Percentiles rank a stretch among this genome's conserved stretches.
Conservation (phyloP, 2,113 vertebrate genomes). For the Salvator merianae region DNA sequence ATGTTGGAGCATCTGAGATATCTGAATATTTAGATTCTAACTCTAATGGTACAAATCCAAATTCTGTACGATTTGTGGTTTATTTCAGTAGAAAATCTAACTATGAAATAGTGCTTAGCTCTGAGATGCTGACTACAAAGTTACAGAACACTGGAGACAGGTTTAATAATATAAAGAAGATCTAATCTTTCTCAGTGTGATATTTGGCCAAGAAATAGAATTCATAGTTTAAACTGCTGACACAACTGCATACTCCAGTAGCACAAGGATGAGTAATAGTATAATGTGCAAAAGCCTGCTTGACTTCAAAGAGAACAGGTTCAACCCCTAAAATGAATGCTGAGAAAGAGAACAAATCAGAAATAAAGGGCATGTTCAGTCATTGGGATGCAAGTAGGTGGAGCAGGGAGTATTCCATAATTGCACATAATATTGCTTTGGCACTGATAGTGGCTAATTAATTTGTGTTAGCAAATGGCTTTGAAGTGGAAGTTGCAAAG, state of each 20-base stretch:
- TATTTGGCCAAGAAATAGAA: constrained; percentile 47
- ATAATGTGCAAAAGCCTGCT: constrained; percentile 43
- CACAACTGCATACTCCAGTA: constrained; percentile 39
- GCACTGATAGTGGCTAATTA: constrained; percentile 66
- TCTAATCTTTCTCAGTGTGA: constrained; percentile 33
- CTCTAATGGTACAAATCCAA: neutral
- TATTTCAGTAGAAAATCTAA: neutral
- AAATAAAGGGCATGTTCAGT: constrained; percentile 65
- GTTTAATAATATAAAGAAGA: constrained; percentile 20
- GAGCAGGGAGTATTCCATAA: constrained; percentile 67
- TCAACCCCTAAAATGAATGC: constrained; percentile 56
- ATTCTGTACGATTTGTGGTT: neutral
- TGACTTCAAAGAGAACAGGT: constrained; percentile 67
- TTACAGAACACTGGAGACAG: constrained; percentile 15
- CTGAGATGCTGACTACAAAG: neutral
- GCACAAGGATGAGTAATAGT: constrained; percentile 63
- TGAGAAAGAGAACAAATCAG: constrained; percentile 54
- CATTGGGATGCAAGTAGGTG: constrained; percentile 66
- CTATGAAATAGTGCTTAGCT: constrained; percentile 11
- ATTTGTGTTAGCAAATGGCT: constrained; percentile 64
- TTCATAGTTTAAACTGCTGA: constrained; percentile 59
- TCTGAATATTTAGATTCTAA: neutral
- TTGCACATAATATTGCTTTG: constrained; percentile 54
- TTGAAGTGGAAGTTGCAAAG: constrained; percentile 56
- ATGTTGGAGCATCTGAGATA: too few relatives aligned